phyloP scores from a whole-genome alignment of 2,797 vertebrate species.

The Novumbra hubbsi region DNA sequence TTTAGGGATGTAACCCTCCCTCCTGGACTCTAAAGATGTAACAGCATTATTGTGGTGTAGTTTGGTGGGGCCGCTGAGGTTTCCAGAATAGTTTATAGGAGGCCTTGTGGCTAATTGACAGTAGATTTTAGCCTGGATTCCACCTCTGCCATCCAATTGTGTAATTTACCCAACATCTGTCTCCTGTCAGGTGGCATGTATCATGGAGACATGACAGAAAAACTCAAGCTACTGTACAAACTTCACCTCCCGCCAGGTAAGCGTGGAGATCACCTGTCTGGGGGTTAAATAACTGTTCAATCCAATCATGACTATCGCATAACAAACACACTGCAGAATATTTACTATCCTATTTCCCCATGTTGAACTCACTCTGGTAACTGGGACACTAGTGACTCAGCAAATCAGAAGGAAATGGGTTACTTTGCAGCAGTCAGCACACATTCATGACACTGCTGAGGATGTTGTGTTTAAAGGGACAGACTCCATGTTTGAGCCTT shows the following conservation, averaged over 20 bases:
- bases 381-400: constrained; percentile 1
- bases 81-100: not conserved
- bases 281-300: not conserved
- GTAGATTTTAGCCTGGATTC: not conserved
- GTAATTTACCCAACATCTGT: not conserved
- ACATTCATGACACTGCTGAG: not conserved
- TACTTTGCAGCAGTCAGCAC: not conserved
- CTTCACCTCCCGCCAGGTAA: constrained; percentile 92
- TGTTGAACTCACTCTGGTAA: not conserved
- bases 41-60: too few species aligned
- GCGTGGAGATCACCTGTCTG: not conserved
- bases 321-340: not conserved
- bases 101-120: not conserved
- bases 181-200: constrained; percentile 86
- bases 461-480: not conserved
- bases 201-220: constrained; percentile 94
- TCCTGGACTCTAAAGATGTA: too few species aligned
- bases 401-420: constrained; percentile 6
- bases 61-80: not conserved
- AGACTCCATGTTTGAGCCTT: not conserved
- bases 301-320: not conserved
- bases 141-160: not conserved
- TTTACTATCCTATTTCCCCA: not conserved
- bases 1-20: too few species aligned
- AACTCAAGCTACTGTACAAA: constrained; percentile 93